phyloP scores from a whole-genome alignment of 2,797 vertebrate genomes.

The Lophotriccus pileatus region DNA sequence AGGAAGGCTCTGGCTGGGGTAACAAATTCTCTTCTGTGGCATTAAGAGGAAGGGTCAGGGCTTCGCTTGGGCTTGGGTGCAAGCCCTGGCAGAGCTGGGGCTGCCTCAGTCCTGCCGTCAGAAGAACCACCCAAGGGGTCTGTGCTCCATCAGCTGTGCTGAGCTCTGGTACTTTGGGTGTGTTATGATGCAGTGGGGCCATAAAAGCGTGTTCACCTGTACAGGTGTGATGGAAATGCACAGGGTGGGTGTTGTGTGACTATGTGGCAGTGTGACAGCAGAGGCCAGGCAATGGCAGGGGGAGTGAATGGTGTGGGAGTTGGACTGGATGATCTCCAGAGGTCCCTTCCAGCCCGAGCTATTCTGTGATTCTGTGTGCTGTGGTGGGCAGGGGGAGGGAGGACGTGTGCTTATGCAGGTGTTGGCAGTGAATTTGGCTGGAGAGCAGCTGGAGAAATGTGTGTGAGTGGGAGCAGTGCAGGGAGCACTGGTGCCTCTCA shows the following conservation, averaged over 20 bases:
- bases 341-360: neutral
- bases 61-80: neutral
- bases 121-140: neutral
- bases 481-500: fast-evolving
- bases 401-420: fast-evolving
- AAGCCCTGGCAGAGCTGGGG: neutral
- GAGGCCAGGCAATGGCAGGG: neutral
- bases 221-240: neutral
- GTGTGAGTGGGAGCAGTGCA: neutral
- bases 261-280: neutral
- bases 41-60: neutral
- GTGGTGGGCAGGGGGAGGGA: no score
- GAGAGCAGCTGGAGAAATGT: neutral
- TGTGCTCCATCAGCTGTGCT: neutral
- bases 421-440: neutral
- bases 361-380: neutral
- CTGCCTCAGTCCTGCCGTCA: neutral
- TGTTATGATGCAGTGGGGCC: neutral
- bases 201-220: neutral
- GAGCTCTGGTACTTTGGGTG: neutral
- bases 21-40: neutral
- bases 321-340: neutral
- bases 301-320: neutral
- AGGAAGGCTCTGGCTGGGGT: slow-evolving; percentile 2
- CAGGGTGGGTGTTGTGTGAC: neutral